Conservation (phyloP, 2,113 vertebrate genomes). For the Poecile atricapillus region DNA sequence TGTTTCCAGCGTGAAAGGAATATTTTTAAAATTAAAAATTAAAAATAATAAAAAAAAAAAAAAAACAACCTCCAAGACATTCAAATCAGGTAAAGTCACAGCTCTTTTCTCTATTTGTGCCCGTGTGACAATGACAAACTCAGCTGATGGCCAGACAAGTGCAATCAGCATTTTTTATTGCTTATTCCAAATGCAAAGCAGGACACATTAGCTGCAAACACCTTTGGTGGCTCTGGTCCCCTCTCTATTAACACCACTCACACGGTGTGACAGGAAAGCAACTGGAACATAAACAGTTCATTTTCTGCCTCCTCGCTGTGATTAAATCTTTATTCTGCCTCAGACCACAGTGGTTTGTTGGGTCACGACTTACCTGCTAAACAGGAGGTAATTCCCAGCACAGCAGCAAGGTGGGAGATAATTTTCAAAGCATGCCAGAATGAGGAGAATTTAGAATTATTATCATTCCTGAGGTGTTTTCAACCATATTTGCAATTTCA, state of each 20-base stretch:
- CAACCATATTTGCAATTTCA: background rate
- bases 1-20: background rate
- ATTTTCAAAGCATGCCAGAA: background rate
- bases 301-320: background rate
- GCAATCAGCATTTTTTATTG: background rate
- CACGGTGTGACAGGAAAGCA: background rate
- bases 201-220: background rate
- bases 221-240: background rate
- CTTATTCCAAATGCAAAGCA: background rate
- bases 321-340: background rate
- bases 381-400: background rate
- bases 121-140: background rate
- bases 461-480: background rate
- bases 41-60: too few relatives aligned
- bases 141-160: background rate
- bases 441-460: background rate
- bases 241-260: background rate
- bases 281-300: constrained; percentile 25
- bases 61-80: background rate
- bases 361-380: background rate
- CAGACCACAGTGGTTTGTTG: background rate
- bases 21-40: background rate
- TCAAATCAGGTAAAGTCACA: background rate
- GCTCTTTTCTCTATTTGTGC: background rate
- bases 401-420: background rate